These are phyloP conservation scores for Corapipo altera DNA, from an alignment of 2,113 vertebrate genomes.

Conservation along the genomic window DNA sequence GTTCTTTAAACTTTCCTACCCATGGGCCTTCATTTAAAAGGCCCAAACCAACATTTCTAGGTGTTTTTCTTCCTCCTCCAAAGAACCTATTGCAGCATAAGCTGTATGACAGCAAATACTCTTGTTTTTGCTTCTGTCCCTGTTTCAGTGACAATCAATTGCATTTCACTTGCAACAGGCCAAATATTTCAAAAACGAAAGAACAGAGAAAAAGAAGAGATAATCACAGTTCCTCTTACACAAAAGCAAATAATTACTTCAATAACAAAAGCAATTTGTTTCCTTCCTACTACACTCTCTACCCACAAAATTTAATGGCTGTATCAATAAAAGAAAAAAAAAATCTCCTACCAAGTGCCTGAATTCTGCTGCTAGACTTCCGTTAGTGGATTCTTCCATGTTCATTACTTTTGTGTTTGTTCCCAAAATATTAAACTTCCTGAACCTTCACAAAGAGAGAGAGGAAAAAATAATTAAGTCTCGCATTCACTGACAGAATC, in stretches of 20 bases:
- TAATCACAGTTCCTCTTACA: neutral
- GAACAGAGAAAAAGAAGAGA: neutral
- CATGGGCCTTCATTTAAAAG: neutral
- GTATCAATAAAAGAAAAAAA: neutral
- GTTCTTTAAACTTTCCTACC: neutral
- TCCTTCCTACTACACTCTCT: neutral
- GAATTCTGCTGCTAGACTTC: conserved; percentile 94
- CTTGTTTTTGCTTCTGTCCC: neutral
- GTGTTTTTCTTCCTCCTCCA: neutral
- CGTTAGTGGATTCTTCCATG: conserved; percentile 98
- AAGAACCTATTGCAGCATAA: neutral
- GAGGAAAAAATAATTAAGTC: neutral
- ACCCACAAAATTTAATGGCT: neutral
- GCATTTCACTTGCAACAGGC: neutral
- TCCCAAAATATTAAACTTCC: conserved; percentile 97
- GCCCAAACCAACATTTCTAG: neutral
- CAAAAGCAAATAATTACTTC: neutral
- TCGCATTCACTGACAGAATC: neutral
- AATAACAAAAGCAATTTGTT: neutral
- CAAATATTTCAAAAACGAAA: neutral
- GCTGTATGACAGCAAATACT: neutral
- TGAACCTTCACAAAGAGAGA: conserved; percentile 76
- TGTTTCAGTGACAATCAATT: neutral
- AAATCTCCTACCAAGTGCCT: conserved; percentile 86
- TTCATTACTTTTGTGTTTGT: conserved; percentile 98